Percentiles rank a stretch among this genome's conserved stretches.
These are phyloP conservation scores for Pelodiscus sinensis DNA, from an alignment of 2,113 vertebrate species.

Conservation along the genomic window DNA sequence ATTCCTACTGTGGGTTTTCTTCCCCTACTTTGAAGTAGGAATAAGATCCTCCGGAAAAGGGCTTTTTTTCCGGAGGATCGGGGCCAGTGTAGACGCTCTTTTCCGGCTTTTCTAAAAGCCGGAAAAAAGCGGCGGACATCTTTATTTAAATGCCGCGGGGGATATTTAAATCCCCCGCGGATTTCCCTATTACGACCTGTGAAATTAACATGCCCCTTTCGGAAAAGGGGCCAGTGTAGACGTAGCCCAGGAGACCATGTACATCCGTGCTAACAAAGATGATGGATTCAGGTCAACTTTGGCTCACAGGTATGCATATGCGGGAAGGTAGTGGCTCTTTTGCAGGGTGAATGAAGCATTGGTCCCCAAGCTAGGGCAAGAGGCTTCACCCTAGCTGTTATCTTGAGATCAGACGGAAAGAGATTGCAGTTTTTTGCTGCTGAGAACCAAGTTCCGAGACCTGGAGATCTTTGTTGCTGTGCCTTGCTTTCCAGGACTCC, in stretches of 20 bases:
- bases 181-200: too few relatives aligned
- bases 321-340: not conserved
- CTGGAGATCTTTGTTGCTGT: not conserved
- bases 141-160: too few relatives aligned
- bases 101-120: too few relatives aligned
- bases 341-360: not conserved
- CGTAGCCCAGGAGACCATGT: not conserved
- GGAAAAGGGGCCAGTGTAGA: too few relatives aligned
- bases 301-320: not conserved
- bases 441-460: constrained; percentile 5
- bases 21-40: too few relatives aligned
- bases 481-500: not conserved
- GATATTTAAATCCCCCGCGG: too few relatives aligned
- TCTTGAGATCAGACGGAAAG: constrained; percentile 55
- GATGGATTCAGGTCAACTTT: not conserved
- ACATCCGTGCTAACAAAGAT: not conserved
- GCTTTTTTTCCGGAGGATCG: too few relatives aligned
- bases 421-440: not conserved
- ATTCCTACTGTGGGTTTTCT: too few relatives aligned
- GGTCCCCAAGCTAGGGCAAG: not conserved
- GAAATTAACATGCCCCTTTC: too few relatives aligned
- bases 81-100: too few relatives aligned
- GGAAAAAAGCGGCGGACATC: too few relatives aligned
- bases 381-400: not conserved
- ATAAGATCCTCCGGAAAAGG: too few relatives aligned